phyloP scores from a whole-genome alignment of 30 jellyfish, hydroid and myxozoan genomes.

The Aurelia sp. region DNA sequence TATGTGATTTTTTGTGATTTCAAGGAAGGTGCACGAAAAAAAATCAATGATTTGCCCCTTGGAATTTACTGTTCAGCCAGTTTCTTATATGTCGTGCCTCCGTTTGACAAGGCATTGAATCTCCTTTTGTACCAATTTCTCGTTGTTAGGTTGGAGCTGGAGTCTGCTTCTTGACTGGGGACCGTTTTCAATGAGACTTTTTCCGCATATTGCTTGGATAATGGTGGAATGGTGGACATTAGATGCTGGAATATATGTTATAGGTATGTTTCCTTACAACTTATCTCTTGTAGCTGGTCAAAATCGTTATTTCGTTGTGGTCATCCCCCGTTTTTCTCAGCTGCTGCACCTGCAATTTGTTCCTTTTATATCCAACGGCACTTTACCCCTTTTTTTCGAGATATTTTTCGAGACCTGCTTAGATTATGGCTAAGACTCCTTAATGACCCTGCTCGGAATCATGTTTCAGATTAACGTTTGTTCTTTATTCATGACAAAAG shows the following conservation, averaged over 20 bases:
- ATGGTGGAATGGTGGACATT: constrained; percentile 68
- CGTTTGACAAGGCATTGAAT: not conserved
- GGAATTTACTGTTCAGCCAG: too few species aligned
- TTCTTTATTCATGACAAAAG: too few species aligned
- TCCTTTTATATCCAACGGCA: too few species aligned
- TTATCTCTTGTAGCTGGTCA: not conserved
- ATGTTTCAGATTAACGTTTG: too few species aligned
- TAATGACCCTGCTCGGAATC: too few species aligned
- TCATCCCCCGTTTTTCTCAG: not conserved
- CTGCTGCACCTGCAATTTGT: not conserved
- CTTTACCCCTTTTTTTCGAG: too few species aligned
- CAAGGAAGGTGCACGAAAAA: too few species aligned
- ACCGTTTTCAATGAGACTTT: not conserved
- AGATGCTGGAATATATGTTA: constrained; percentile 53
- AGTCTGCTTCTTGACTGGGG: constrained; percentile 50
- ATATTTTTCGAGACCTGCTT: too few species aligned
- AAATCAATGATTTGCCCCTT: too few species aligned
- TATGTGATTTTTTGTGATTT: too few species aligned
- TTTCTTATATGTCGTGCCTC: too few species aligned
- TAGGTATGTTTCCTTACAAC: constrained; percentile 27
- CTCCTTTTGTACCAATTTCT: not conserved
- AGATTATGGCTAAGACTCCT: too few species aligned
- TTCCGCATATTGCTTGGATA: constrained; percentile 41
- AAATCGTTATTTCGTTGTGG: not conserved
- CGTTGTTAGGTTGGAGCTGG: constrained; percentile 47